Evolutionary conservation across 1,140 invertebrate genomes (phyloP).

Genomic region (Teleopsis dalmanni): DNA sequence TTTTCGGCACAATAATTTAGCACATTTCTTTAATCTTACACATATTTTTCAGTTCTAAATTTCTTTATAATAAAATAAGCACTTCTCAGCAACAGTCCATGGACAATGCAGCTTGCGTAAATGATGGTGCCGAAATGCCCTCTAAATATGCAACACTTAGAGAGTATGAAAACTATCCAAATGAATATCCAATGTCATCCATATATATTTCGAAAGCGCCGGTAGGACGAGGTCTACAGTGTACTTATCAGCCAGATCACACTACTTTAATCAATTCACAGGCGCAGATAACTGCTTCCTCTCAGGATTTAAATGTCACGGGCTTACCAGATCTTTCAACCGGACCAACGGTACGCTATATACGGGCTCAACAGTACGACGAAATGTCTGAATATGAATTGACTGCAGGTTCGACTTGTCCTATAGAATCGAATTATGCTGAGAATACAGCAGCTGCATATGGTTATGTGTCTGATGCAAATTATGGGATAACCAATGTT

Average conservation of each 20-base stretch:
- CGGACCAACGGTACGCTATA: constrained; percentile 39
- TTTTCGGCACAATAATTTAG: no score
- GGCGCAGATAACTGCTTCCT: constrained; percentile 51
- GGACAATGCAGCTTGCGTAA: no score
- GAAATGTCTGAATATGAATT: constrained; percentile 63
- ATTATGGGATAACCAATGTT: constrained; percentile 52
- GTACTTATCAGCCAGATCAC: constrained; percentile 15
- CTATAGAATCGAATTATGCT: constrained; percentile 42
- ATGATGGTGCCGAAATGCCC: constrained; percentile 25
- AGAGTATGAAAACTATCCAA: constrained; percentile 55
- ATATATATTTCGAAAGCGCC: constrained; percentile 26
- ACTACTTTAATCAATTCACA: constrained; percentile 39
- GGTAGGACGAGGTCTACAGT: constrained; percentile 30
- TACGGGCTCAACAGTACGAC: constrained; percentile 46
- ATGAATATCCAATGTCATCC: constrained; percentile 45
- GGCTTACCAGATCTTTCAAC: constrained; percentile 37
- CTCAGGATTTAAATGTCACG: constrained; percentile 55
- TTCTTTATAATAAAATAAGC: no score
- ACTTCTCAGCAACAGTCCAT: no score
- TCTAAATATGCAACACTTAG: constrained; percentile 39
- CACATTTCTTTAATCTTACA: no score
- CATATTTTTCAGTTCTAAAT: no score
- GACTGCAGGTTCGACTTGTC: constrained; percentile 55
- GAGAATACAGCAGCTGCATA: constrained; percentile 56
- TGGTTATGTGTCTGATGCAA: constrained; percentile 58